Evolutionary conservation across 1,140 invertebrate genomes (phyloP).

Genomic region (Habropoda laboriosa): DNA sequence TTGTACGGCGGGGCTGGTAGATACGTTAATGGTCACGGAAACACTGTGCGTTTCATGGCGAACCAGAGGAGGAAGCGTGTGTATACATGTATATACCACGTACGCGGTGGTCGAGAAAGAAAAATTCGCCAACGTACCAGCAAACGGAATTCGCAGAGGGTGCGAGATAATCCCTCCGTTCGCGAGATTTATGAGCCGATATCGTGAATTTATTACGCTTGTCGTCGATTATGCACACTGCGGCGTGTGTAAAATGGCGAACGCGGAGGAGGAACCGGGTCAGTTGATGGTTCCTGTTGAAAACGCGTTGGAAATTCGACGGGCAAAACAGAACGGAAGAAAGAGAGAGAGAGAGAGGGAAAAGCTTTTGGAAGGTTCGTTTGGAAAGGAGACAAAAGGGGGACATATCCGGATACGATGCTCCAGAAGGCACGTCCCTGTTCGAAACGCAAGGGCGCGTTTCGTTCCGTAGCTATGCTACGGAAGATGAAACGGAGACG

Average conservation of each 20-base stretch:
- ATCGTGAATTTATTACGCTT: conserved; percentile 56
- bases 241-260: conserved; percentile 54
- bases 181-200: conserved; percentile 42
- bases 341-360: not conserved
- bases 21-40: no score
- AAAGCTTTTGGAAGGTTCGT: not conserved
- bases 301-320: conserved; percentile 9
- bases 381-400: conserved; percentile 6
- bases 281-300: conserved; percentile 16
- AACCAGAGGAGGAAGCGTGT: no score
- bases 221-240: conserved; percentile 61
- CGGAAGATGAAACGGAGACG: conserved; percentile 57
- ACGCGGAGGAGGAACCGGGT: conserved; percentile 41
- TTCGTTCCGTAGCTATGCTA: conserved; percentile 50
- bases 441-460: conserved; percentile 18
- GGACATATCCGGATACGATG: conserved; percentile 20
- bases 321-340: not conserved
- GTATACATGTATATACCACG: no score
- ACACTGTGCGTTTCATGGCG: no score
- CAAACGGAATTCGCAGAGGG: not conserved
- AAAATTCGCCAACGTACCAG: no score
- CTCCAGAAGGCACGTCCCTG: not conserved
- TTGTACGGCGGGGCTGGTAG: no score
- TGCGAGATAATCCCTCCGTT: conserved; percentile 18
- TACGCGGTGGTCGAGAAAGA: not conserved